Evolutionary conservation across 2,113 vertebrate species (phyloP).

Genomic region (Eudyptes chrysolophus): DNA sequence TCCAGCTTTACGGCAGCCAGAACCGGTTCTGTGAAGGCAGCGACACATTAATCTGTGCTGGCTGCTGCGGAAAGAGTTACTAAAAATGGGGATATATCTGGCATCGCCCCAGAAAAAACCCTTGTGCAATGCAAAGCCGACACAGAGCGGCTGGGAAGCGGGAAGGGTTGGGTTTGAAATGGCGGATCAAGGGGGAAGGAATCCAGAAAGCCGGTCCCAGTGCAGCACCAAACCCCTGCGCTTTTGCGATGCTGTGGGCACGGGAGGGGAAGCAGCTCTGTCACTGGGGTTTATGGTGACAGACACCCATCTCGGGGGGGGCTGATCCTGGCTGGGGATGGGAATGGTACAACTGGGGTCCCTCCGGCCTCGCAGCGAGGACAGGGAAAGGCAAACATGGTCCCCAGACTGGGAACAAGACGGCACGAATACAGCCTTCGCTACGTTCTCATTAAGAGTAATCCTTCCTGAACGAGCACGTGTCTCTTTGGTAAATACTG

Average conservation of each 20-base stretch:
- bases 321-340: neutral
- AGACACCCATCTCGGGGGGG: neutral
- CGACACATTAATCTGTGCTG: rapidly evolving
- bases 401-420: neutral
- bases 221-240: neutral
- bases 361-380: neutral
- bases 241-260: neutral
- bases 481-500: neutral
- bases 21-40: neutral
- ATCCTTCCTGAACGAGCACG: neutral
- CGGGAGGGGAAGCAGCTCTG: neutral
- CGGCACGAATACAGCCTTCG: neutral
- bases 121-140: neutral
- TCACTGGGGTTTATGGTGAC: neutral
- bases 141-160: neutral
- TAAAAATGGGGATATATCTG: neutral
- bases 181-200: neutral
- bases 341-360: neutral
- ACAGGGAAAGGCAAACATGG: neutral
- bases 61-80: neutral
- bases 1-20: neutral
- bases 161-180: neutral
- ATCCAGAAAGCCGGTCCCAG: rapidly evolving
- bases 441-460: neutral
- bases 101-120: neutral